Percentiles rank a stretch among this genome's conserved stretches.
Conservation (phyloP, 2,888 invertebrate species). For the Petrolisthes manimaculis region DNA sequence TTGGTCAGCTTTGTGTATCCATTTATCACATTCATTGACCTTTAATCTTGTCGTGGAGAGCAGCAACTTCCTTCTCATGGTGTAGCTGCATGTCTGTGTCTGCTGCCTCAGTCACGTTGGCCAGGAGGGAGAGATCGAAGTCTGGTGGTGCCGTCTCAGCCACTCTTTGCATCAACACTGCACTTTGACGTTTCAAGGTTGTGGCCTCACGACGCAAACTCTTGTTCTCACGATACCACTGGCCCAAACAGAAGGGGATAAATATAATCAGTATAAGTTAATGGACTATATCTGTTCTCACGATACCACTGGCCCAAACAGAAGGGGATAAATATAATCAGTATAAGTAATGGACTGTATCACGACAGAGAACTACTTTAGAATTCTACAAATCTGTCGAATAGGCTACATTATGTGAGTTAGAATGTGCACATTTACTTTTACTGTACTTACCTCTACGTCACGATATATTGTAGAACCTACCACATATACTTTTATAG, state of each 20-base stretch:
- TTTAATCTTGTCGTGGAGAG: slow-evolving; percentile 51
- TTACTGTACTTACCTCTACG: too few relatives aligned
- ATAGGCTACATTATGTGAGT: too few relatives aligned
- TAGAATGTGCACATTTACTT: too few relatives aligned
- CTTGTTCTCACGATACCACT: slow-evolving; percentile 84
- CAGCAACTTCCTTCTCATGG: slow-evolving; percentile 55
- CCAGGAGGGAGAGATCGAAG: slow-evolving; percentile 68
- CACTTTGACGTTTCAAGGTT: slow-evolving; percentile 76
- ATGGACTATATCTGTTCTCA: slow-evolving; percentile 77
- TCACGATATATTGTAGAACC: too few relatives aligned
- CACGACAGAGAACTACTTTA: too few relatives aligned
- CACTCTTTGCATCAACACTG: slow-evolving; percentile 76
- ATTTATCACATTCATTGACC: slow-evolving; percentile 8
- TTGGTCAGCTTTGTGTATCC: too few relatives aligned
- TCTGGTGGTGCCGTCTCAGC: slow-evolving; percentile 74
- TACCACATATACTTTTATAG: too few relatives aligned
- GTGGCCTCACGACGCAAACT: slow-evolving; percentile 71
- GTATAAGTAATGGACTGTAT: too few relatives aligned
- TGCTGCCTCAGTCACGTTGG: slow-evolving; percentile 71
- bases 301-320: slow-evolving; percentile 77
- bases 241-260: slow-evolving; percentile 63
- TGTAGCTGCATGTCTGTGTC: slow-evolving; percentile 66
- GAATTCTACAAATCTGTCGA: too few relatives aligned
- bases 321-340: too few relatives aligned
- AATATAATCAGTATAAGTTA: too few relatives aligned